Evolutionary conservation across 1,140 invertebrate species (phyloP).

Genomic region (Solenopsis invicta): DNA sequence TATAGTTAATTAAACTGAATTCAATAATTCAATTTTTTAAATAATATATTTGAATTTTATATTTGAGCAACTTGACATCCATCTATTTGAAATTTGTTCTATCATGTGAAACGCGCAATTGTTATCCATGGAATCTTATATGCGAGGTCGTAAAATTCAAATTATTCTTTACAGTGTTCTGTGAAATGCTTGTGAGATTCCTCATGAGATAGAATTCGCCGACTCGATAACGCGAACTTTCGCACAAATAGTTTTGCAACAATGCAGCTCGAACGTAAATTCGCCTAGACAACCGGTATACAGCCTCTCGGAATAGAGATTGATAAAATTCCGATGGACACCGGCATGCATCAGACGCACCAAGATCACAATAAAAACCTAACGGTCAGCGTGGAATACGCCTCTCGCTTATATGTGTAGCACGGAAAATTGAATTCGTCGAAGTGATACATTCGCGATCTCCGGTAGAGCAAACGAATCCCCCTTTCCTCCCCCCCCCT

Average conservation of each 20-base stretch:
- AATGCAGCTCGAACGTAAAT: background rate
- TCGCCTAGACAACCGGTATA: background rate
- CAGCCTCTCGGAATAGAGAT: background rate
- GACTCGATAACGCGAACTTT: background rate
- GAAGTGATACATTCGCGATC: conserved; percentile 25
- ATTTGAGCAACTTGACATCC: background rate
- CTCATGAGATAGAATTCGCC: background rate
- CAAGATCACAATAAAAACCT: conserved; percentile 1
- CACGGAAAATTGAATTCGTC: conserved; percentile 10
- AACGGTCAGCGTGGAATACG: too few species aligned
- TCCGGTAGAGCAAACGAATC: background rate
- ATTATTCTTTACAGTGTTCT: conserved; percentile 23
- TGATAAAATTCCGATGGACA: background rate
- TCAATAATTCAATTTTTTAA: too few species aligned
- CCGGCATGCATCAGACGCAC: background rate
- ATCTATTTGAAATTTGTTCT: background rate
- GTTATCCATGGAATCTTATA: background rate
- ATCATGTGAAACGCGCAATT: background rate
- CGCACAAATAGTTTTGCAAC: conserved; percentile 8
- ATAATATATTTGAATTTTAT: background rate
- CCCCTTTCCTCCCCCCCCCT: too few species aligned
- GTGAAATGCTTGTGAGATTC: conserved; percentile 29
- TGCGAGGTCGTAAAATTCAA: conserved; percentile 27
- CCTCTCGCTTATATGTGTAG: background rate
- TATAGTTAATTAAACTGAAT: too few species aligned